Base-by-base conservation (phyloP, 2,113 vertebrate species). In the Anhinga rufa region DNA sequence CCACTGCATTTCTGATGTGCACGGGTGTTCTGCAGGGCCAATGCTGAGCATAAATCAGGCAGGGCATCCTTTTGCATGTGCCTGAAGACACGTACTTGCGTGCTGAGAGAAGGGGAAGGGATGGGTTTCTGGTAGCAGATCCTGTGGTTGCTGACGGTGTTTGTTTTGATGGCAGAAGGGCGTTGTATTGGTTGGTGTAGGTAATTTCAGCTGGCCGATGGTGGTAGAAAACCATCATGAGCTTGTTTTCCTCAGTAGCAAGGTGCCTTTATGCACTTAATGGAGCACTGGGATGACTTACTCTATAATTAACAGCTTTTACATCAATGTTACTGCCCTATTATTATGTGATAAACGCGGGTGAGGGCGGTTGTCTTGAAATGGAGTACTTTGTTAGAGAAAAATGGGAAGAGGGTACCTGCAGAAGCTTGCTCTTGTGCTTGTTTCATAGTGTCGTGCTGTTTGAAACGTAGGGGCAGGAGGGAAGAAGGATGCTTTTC, bases 81-180 rank as follows among this genome's bases (percentile, higher is more conserved):
- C 44, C 38, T 1, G 1, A 6, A 20, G 40, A 5, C 8, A 31
- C 4, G 5, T 10, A 1, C 14, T 7, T 46, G 5, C 1, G 2
- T 16, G 75, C 48, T 14, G 55, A 24, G 42, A 14, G 4, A 5
- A 19, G 54, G 64, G 24, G 21, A 6, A 9, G 7, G 60, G 52
- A 6, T 1, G 22, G 34, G 28, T 5, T 6, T 17, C 36, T 55
- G 61, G 46, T 3, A 5, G 58, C 65, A 66, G 44, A 7, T 40
- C 24, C 58, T 1, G 1, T 3, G 17, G 2, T 3, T 7, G 36
- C 36, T 10, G 10, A 1, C 15, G 29, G 14, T 18, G 26, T 32
- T 31, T 36, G 28, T 55, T 66, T 14, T 17, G 60, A 12, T 7
- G 19, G 76, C 15, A 8, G 52, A 54, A 14, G 80, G 76, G 79